Conservation (phyloP, 2,888 invertebrate species). For the Drosophila tanythrix region DNA sequence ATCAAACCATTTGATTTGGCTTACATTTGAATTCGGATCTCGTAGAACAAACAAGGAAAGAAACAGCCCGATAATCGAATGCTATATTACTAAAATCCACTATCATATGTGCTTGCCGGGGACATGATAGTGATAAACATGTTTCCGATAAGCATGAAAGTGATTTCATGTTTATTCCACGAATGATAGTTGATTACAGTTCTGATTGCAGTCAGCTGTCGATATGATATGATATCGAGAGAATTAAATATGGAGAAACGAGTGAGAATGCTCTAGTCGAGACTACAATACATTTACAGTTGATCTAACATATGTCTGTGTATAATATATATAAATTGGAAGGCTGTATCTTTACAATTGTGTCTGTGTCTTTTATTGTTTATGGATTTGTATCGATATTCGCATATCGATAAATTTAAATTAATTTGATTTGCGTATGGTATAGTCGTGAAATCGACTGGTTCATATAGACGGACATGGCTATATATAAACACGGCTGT, state of each 20-base stretch:
- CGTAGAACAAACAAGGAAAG: background rate
- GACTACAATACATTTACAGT: background rate
- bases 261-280: background rate
- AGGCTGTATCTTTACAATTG: background rate
- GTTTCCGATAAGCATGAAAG: background rate
- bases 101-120: background rate
- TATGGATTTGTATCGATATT: background rate
- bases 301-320: background rate
- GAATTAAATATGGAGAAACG: background rate
- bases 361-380: no score
- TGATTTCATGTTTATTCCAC: background rate
- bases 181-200: background rate
- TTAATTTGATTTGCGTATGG: background rate
- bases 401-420: background rate
- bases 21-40: conserved; percentile 1
- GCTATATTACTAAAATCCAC: background rate
- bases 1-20: background rate
- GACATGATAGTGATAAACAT: background rate
- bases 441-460: no score
- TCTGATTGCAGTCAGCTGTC: background rate
- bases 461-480: background rate
- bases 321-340: background rate
- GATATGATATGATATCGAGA: background rate
- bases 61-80: background rate
- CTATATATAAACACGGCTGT: background rate